Percentiles rank a stretch among this genome's conserved stretches.
These are phyloP conservation scores for Pachypanchax playfairii DNA, from an alignment of 2,113 vertebrate genomes.

Conservation along the genomic window DNA sequence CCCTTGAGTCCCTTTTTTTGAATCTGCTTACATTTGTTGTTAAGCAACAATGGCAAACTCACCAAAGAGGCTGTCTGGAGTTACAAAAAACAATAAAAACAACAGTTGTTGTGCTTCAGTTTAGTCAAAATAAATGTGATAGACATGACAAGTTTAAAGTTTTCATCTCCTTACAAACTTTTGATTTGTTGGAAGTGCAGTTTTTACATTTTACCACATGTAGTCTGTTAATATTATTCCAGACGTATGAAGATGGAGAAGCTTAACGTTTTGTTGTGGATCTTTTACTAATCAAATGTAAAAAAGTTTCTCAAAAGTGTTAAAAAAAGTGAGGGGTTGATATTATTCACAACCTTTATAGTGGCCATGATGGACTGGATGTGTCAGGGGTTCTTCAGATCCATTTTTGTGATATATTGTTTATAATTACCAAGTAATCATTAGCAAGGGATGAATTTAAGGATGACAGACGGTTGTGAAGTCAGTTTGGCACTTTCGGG, in stretches of 20 bases:
- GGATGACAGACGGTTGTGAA: slow-evolving; percentile 70
- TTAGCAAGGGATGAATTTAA: slow-evolving; percentile 46
- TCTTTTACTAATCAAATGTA: too few relatives aligned
- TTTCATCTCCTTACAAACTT: neutral
- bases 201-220: neutral
- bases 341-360: neutral
- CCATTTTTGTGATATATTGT: slow-evolving; percentile 41
- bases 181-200: neutral
- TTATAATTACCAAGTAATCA: slow-evolving; percentile 57
- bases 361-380: too few relatives aligned
- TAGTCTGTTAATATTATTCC: too few relatives aligned
- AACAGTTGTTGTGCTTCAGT: neutral
- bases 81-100: neutral
- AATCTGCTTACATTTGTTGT: slow-evolving; percentile 7
- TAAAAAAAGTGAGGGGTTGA: neutral
- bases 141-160: neutral
- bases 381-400: neutral
- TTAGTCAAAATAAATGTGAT: neutral
- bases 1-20: neutral
- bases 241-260: too few relatives aligned
- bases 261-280: too few relatives aligned
- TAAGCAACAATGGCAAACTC: neutral
- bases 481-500: slow-evolving; percentile 67
- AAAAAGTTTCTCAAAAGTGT: too few relatives aligned
- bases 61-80: neutral